Percentiles rank a stretch among this genome's conserved stretches.
phyloP scores from a whole-genome alignment of 2,797 vertebrate species.

The Percopsis omiscomaycus region DNA sequence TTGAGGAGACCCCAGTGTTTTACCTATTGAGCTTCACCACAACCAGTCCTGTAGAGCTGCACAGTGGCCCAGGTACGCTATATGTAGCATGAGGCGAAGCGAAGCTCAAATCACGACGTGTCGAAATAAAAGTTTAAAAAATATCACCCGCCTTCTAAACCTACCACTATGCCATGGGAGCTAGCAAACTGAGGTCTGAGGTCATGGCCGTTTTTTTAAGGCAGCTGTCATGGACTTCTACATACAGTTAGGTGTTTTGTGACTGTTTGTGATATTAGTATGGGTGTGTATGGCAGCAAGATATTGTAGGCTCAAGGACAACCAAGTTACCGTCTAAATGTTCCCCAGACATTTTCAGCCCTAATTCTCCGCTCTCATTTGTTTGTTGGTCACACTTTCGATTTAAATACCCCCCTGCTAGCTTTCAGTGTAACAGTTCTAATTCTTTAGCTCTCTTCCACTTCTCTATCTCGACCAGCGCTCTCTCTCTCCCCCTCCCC shows the following conservation, averaged over 20 bases:
- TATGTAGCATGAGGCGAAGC: too few relatives aligned
- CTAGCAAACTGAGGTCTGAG: background rate
- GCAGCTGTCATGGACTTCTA: slow-evolving; percentile 38
- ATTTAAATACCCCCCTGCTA: background rate
- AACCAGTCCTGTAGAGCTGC: background rate
- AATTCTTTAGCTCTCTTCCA: background rate
- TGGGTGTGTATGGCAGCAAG: slow-evolving; percentile 40
- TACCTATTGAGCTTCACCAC: background rate
- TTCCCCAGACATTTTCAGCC: slow-evolving; percentile 33
- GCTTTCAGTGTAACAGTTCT: too few relatives aligned
- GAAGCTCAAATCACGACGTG: too few relatives aligned
- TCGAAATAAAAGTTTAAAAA: background rate
- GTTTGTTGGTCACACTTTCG: background rate
- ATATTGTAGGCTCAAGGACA: slow-evolving; percentile 42
- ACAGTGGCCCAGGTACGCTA: too few relatives aligned
- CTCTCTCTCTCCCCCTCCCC: background rate
- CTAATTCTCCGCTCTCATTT: slow-evolving; percentile 7
- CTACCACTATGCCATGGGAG: slow-evolving; percentile 5
- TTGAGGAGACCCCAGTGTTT: background rate
- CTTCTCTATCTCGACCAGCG: background rate
- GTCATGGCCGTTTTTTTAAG: slow-evolving; percentile 48
- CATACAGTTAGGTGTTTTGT: slow-evolving; percentile 16
- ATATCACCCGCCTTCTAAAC: background rate
- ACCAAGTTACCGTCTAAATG: slow-evolving; percentile 19
- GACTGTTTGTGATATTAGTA: slow-evolving; percentile 44